These are phyloP conservation scores for Hylia prasina DNA, from an alignment of 2,113 vertebrate species.

Conservation along the genomic window DNA sequence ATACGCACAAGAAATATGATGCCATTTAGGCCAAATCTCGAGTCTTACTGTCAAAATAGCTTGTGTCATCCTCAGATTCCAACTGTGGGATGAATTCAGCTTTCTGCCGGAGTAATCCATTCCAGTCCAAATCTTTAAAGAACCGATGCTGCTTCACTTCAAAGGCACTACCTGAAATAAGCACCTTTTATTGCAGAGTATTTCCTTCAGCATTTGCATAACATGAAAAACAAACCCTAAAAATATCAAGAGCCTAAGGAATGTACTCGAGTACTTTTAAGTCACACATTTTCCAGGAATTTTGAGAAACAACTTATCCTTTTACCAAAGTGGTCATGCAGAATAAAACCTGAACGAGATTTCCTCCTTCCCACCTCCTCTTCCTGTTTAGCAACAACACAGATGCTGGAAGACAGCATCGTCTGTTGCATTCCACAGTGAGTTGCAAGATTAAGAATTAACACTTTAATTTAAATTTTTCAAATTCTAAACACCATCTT, in stretches of 20 bases:
- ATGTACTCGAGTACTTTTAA: background rate
- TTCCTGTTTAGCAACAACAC: background rate
- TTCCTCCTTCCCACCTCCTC: background rate
- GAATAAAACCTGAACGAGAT: background rate
- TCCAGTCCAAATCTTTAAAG: conserved; percentile 95
- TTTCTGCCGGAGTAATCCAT: conserved; percentile 94
- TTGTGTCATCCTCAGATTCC: conserved; percentile 97
- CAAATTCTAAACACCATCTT: background rate
- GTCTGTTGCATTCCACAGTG: background rate
- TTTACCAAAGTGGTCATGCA: background rate
- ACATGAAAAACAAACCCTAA: background rate
- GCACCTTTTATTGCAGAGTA: conserved; percentile 3
- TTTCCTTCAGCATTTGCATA: background rate
- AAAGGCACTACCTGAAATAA: conserved; percentile 82
- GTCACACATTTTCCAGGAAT: background rate
- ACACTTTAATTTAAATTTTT: conserved; percentile 10
- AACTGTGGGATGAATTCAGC: conserved; percentile 97
- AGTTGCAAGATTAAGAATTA: background rate
- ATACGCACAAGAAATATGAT: background rate
- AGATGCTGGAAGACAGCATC: background rate
- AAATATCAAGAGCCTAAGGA: background rate
- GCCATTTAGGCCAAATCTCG: background rate
- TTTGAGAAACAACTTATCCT: background rate
- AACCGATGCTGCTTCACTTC: conserved; percentile 96
- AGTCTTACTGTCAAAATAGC: conserved; percentile 95